Percentiles rank a stretch among this genome's conserved stretches.
Conservation (phyloP, 1,140 invertebrate genomes). For the Rhagoletis pomonella region DNA sequence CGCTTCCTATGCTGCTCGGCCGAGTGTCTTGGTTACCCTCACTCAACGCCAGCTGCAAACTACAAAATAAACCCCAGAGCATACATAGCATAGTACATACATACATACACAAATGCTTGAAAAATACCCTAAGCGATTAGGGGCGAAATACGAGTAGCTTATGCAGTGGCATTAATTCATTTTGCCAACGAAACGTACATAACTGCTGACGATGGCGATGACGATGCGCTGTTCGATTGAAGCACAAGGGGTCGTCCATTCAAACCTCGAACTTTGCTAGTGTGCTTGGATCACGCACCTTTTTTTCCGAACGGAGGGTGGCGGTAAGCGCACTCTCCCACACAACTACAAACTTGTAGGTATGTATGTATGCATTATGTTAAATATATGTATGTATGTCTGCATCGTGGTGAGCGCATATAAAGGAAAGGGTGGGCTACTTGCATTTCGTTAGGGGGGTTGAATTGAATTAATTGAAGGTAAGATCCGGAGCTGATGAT, state of each 20-base stretch:
- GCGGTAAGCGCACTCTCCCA: background rate
- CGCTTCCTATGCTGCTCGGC: background rate
- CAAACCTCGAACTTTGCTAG: background rate
- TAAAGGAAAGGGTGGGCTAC: conserved; percentile 9
- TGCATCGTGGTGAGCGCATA: background rate
- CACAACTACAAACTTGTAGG: background rate
- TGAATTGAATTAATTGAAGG: background rate
- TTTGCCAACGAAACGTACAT: background rate
- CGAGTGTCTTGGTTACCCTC: background rate
- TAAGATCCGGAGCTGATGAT: conserved; percentile 13
- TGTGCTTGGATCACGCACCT: conserved; percentile 6
- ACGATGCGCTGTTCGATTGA: background rate
- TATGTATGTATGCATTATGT: background rate
- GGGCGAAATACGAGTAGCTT: background rate
- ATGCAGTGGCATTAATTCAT: background rate
- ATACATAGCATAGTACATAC: background rate
- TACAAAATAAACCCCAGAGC: conserved; percentile 24
- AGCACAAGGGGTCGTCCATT: conserved; percentile 2
- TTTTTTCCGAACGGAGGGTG: conserved; percentile 17
- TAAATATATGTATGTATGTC: background rate
- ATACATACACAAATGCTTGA: background rate
- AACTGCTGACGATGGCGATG: background rate
- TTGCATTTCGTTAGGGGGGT: background rate
- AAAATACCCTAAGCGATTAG: conserved; percentile 7
- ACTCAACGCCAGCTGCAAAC: conserved; percentile 24